These are phyloP conservation scores for Characodon lateralis DNA, from an alignment of 2,797 vertebrate genomes.

Conservation along the genomic window DNA sequence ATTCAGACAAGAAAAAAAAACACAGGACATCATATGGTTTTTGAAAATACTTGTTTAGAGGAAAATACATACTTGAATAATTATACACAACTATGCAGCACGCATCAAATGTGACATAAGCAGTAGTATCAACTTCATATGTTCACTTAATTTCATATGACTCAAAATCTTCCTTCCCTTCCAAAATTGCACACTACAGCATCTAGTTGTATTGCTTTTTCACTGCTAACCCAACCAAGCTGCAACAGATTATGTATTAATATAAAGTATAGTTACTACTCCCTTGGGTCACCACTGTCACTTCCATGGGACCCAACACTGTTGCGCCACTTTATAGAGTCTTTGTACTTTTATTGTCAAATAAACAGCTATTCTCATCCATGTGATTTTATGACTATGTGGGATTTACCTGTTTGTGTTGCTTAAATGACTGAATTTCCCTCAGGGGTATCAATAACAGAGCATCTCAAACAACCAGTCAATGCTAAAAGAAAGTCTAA, in stretches of 20 bases:
- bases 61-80: conserved; percentile 15
- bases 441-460: background rate
- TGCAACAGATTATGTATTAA: too few species aligned
- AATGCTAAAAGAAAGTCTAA: background rate
- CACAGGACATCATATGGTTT: too few species aligned
- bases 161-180: background rate
- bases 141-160: background rate
- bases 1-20: background rate
- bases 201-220: background rate
- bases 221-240: background rate
- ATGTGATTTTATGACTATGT: background rate
- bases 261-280: too few species aligned
- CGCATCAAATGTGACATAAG: conserved; percentile 46
- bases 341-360: too few species aligned
- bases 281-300: too few species aligned
- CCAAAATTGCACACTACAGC: background rate
- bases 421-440: background rate
- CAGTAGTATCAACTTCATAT: conserved; percentile 43
- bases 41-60: background rate
- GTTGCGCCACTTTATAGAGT: too few species aligned
- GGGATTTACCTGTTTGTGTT: background rate
- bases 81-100: conserved; percentile 10
- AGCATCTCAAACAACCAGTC: background rate
- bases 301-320: too few species aligned
- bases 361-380: too few species aligned